Evolutionary conservation across 1,140 invertebrate species (phyloP), one percentile per base, ranked within the genome.

Genomic region (Andrena cerasifolii): DNA sequence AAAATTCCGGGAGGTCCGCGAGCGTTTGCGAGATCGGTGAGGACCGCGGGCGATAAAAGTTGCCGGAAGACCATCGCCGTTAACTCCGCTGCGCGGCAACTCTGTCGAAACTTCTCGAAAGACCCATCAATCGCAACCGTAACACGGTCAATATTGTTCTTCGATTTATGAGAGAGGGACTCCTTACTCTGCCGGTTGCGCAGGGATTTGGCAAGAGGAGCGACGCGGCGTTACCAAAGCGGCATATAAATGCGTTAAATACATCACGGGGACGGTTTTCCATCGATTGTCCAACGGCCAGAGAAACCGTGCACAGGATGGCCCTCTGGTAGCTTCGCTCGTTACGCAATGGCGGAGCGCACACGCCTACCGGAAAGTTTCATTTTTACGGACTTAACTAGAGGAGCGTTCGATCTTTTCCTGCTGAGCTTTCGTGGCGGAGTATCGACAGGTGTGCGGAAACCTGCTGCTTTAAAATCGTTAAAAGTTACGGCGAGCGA

Each of bases 291-390:
- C 36, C 53, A 33, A 71, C 49, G 65, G 63, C 40, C 70, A 49
- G 70, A 75, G 70, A 84, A 75, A 79, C 56, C 53, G 31, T 45
- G 36, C 63, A 53, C 62, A n/a, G 24, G 24, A 21, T 33, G 70
- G 59, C 66, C 67, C 54, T 67, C 78, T 40, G 45, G 21, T 33
- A 58, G 33, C 21, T 66, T 56, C 47, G 31, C 21, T 40, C 26
- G 67, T 83, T 83, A 74, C 26, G 62, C 40, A 80, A 80, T 62
- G 56, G 49, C 14, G 43, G 51, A 36, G 40, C 51, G 65, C 59
- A 65, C 59, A 65, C 71, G 68, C 75, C 72, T 70, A 84, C 79
- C 80, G 84, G 82, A 84, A 87, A 79, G 75, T 86, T 86, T 49
- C 68, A 70, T 84, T 82, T 86, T 83, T 56, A 31, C 53, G 45